phyloP scores from a whole-genome alignment of 2,113 vertebrate species.

The Pycnonotus jocosus region DNA sequence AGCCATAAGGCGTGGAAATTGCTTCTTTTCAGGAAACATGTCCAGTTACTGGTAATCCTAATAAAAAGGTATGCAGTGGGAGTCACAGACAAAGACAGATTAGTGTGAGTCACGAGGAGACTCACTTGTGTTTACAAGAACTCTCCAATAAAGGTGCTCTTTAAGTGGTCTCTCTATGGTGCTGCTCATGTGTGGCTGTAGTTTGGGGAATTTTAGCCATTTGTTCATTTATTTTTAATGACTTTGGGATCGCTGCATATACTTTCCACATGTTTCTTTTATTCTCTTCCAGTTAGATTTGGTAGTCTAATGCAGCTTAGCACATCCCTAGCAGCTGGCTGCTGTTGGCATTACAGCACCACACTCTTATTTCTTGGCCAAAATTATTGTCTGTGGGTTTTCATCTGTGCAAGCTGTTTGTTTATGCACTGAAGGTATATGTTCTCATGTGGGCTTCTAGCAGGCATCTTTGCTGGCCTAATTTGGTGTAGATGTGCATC shows the following conservation, averaged over 20 bases:
- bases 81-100: not conserved
- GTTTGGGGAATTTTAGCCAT: not conserved
- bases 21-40: not conserved
- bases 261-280: not conserved
- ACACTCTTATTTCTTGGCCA: not conserved
- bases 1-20: not conserved
- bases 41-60: slow-evolving; percentile 13
- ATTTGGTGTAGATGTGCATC: not conserved
- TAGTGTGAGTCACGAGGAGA: slow-evolving; percentile 42
- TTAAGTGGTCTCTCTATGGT: not conserved
- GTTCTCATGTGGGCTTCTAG: not conserved
- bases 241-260: not conserved
- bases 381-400: not conserved
- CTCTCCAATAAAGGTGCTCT: not conserved
- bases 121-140: not conserved
- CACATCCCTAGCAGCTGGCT: not conserved
- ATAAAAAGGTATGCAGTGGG: not conserved
- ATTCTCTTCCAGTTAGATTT: not conserved
- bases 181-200: not conserved
- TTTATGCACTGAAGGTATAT: not conserved
- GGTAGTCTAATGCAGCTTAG: not conserved
- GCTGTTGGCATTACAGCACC: not conserved
- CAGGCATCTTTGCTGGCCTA: not conserved
- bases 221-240: not conserved
- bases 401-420: not conserved